Percentiles rank a stretch among this genome's conserved stretches.
Evolutionary conservation across 2,113 vertebrate genomes (phyloP).

Genomic region (Myrmophylax atrothorax): DNA sequence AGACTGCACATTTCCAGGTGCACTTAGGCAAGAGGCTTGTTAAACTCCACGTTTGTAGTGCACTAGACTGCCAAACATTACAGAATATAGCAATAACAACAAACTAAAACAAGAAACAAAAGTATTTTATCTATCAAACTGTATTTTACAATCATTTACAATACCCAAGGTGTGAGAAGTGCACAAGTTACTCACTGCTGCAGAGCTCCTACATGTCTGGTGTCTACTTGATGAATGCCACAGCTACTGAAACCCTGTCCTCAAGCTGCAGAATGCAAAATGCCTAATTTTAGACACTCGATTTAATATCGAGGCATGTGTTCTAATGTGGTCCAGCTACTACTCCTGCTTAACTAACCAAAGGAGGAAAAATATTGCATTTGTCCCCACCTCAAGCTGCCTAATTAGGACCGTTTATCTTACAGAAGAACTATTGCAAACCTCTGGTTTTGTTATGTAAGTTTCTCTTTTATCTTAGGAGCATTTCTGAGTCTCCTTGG

Average conservation of each 20-base stretch:
- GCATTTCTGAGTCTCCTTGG: not conserved
- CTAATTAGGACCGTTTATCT: not conserved
- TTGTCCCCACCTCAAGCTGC: not conserved
- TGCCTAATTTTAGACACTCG: conserved; percentile 79
- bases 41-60: not conserved
- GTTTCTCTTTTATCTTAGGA: not conserved
- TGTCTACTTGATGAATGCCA: conserved; percentile 43
- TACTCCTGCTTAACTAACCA: conserved; percentile 52
- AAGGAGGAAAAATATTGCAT: conserved; percentile 50
- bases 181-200: conserved; percentile 70
- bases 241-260: conserved; percentile 62
- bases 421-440: not conserved
- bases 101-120: not conserved
- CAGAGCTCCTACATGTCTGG: conserved; percentile 27
- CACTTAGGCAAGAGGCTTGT: not conserved
- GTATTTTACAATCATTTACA: not conserved
- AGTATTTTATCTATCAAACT: not conserved
- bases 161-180: not conserved
- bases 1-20: not conserved
- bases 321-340: conserved; percentile 59
- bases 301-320: conserved; percentile 65
- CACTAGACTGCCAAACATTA: not conserved
- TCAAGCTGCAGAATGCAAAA: conserved; percentile 65
- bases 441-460: not conserved
- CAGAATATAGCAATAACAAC: not conserved